These are phyloP conservation scores for Syngnathus floridae DNA, from an alignment of 2,113 vertebrate genomes.

Conservation along the genomic window DNA sequence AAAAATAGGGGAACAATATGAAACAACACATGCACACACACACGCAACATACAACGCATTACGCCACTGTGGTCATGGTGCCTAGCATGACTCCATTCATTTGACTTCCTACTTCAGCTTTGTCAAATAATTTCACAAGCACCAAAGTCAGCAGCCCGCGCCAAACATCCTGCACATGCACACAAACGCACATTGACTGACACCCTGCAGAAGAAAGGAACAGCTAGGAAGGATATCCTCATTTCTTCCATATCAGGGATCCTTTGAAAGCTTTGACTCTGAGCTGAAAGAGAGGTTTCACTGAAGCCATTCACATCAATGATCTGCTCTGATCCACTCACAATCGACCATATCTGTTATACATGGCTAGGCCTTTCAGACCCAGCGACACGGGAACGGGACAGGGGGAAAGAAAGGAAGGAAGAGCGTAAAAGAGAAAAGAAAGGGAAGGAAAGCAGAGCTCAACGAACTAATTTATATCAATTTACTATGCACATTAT, in stretches of 20 bases:
- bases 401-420: not conserved
- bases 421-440: not conserved
- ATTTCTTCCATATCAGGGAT: constrained; percentile 56
- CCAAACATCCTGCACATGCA: constrained; percentile 52
- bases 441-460: not conserved
- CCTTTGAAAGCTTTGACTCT: constrained; percentile 41
- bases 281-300: constrained; percentile 53
- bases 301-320: constrained; percentile 52
- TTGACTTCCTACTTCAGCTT: constrained; percentile 61
- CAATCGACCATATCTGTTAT: constrained; percentile 60
- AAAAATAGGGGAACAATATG: not conserved
- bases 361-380: constrained; percentile 47
- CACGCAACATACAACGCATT: constrained; percentile 41
- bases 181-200: constrained; percentile 20
- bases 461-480: constrained; percentile 37
- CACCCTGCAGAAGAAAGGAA: constrained; percentile 39
- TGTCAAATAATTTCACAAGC: constrained; percentile 61
- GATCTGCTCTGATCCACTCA: constrained; percentile 57
- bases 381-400: not conserved
- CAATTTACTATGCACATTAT: constrained; percentile 42
- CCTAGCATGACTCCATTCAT: constrained; percentile 59
- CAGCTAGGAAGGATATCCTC: constrained; percentile 52
- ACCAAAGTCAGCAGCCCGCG: constrained; percentile 48
- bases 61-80: constrained; percentile 33
- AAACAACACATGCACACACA: constrained; percentile 14